These are phyloP conservation scores for Ctenochaetus hawaiiensis DNA, from an alignment of 2,797 vertebrate species.

Conservation along the genomic window DNA sequence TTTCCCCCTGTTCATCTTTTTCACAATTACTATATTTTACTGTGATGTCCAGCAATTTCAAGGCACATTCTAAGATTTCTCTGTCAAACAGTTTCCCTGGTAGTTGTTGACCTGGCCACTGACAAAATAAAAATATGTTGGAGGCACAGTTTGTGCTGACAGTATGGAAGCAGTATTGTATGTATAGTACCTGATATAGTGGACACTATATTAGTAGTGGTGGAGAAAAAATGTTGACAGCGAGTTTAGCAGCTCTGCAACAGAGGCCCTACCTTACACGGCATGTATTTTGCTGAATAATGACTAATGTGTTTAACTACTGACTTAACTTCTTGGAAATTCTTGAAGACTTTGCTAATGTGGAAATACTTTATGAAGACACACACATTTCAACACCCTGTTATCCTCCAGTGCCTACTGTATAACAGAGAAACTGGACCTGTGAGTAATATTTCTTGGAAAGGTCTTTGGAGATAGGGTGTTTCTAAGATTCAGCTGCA, in stretches of 20 bases:
- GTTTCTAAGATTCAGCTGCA: not conserved
- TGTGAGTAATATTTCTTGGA: constrained; percentile 8
- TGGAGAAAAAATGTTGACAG: not conserved
- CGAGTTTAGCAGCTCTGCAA: not conserved
- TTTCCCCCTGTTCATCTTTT: not conserved
- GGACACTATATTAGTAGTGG: too few species aligned
- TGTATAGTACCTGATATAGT: not conserved
- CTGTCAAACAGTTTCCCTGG: too few species aligned
- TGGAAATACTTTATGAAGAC: constrained; percentile 20
- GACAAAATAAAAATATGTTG: too few species aligned
- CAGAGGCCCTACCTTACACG: not conserved
- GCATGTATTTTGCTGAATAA: not conserved
- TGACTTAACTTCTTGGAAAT: constrained; percentile 13
- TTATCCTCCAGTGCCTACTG: not conserved
- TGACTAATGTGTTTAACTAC: not conserved
- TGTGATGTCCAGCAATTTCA: not conserved
- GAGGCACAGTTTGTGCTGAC: not conserved
- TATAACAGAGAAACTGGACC: not conserved
- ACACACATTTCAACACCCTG: constrained; percentile 19
- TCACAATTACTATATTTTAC: too few species aligned
- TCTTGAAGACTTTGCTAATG: constrained; percentile 15
- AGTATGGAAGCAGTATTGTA: not conserved
- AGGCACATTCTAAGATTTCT: too few species aligned
- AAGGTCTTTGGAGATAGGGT: not conserved
- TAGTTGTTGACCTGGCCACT: too few species aligned